Evolutionary conservation across 2,113 vertebrate species (phyloP).

Genomic region (Benitochromis conjunctus): DNA sequence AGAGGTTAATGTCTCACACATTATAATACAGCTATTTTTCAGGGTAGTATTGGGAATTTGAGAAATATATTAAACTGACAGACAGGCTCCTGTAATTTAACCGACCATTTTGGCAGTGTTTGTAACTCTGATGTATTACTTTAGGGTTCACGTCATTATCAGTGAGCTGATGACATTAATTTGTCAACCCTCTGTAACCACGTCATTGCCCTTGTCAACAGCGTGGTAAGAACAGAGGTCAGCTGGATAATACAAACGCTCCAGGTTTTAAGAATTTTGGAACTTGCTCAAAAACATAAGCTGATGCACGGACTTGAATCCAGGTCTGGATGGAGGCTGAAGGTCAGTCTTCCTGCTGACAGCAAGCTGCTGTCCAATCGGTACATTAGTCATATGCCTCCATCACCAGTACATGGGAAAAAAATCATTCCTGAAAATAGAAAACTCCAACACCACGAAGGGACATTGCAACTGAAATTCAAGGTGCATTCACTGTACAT

Average conservation of each 20-base stretch:
- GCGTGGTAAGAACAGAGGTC: neutral
- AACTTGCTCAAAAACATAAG: neutral
- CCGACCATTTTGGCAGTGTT: neutral
- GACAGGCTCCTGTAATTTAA: neutral
- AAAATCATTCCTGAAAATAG: neutral
- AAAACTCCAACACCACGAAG: neutral
- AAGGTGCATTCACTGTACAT: neutral
- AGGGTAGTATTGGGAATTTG: neutral
- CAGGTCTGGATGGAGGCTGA: neutral
- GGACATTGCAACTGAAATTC: neutral
- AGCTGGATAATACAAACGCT: neutral
- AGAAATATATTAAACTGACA: neutral
- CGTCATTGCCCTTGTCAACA: neutral
- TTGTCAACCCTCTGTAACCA: neutral
- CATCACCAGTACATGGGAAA: neutral
- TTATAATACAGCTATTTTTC: neutral
- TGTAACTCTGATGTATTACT: neutral
- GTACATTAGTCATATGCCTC: slow-evolving; percentile 18
- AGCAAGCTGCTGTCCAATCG: neutral
- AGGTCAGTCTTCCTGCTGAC: slow-evolving; percentile 27
- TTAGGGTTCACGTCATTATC: neutral
- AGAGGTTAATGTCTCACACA: neutral
- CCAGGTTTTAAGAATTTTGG: neutral
- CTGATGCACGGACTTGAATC: slow-evolving; percentile 12
- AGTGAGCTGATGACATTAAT: neutral